Evolutionary conservation across 2,888 invertebrate species (phyloP).

Genomic region (Brachylomia viminalis): DNA sequence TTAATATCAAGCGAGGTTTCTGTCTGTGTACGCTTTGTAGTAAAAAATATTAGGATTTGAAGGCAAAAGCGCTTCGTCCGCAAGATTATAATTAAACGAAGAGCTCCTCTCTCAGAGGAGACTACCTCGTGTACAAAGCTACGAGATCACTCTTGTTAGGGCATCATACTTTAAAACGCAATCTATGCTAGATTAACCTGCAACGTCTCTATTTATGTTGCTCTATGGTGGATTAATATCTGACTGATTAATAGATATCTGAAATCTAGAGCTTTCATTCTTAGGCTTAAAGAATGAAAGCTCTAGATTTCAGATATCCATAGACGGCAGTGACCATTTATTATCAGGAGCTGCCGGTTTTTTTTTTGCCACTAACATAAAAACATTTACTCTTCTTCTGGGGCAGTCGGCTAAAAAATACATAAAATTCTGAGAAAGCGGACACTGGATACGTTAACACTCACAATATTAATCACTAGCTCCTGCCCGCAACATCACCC

Average conservation of each 20-base stretch:
- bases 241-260: too few species aligned
- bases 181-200: slow-evolving; percentile 10
- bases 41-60: slow-evolving; percentile 41
- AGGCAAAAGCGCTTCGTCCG: slow-evolving; percentile 22
- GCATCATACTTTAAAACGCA: slow-evolving; percentile 11
- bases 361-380: not conserved
- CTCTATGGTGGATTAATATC: too few species aligned
- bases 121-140: slow-evolving; percentile 21
- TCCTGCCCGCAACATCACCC: too few species aligned
- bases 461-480: too few species aligned
- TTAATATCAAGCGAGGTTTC: slow-evolving; percentile 21
- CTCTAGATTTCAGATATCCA: not conserved
- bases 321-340: not conserved
- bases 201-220: not conserved
- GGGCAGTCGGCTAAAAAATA: not conserved
- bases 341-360: not conserved
- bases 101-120: slow-evolving; percentile 22
- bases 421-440: not conserved
- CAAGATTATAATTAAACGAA: slow-evolving; percentile 45
- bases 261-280: too few species aligned
- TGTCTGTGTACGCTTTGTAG: slow-evolving; percentile 4
- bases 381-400: not conserved
- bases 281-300: too few species aligned
- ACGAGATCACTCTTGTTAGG: slow-evolving; percentile 19
- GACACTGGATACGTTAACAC: not conserved